Evolutionary conservation across 2,888 invertebrate species (phyloP).

Genomic region (Netelia melanura): DNA sequence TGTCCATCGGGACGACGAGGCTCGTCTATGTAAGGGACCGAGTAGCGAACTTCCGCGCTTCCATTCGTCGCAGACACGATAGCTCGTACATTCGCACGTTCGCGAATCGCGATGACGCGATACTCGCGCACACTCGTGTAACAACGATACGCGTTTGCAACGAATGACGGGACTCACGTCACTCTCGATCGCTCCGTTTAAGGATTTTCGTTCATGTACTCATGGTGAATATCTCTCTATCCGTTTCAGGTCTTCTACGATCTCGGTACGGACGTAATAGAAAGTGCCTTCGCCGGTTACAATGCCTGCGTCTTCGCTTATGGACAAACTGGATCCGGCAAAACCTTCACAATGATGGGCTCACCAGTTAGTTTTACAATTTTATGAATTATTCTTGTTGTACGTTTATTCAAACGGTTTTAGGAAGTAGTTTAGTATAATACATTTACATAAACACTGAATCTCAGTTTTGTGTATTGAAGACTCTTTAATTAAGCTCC

Average conservation of each 20-base stretch:
- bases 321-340: constrained; percentile 96
- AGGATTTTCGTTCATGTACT: constrained; percentile 32
- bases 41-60: constrained; percentile 49
- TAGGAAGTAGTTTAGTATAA: background rate
- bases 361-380: constrained; percentile 86
- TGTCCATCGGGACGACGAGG: constrained; percentile 32
- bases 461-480: background rate
- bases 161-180: constrained; percentile 27
- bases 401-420: background rate
- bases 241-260: constrained; percentile 88
- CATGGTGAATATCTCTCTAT: constrained; percentile 15
- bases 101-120: background rate
- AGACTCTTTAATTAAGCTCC: background rate
- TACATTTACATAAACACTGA: background rate
- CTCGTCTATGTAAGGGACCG: constrained; percentile 43
- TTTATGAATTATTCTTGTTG: constrained; percentile 7
- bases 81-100: constrained; percentile 10
- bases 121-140: background rate
- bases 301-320: constrained; percentile 97
- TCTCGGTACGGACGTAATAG: constrained; percentile 92
- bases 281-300: constrained; percentile 93
- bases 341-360: constrained; percentile 97
- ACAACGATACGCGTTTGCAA: constrained; percentile 20
- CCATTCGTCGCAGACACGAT: constrained; percentile 11
- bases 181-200: constrained; percentile 58